A percentile compares a stretch with the other conserved stretches of the same genome.
These are phyloP conservation scores for Asteroscopus sphinx DNA, from an alignment of 2,888 invertebrate genomes.

Conservation along the genomic window DNA sequence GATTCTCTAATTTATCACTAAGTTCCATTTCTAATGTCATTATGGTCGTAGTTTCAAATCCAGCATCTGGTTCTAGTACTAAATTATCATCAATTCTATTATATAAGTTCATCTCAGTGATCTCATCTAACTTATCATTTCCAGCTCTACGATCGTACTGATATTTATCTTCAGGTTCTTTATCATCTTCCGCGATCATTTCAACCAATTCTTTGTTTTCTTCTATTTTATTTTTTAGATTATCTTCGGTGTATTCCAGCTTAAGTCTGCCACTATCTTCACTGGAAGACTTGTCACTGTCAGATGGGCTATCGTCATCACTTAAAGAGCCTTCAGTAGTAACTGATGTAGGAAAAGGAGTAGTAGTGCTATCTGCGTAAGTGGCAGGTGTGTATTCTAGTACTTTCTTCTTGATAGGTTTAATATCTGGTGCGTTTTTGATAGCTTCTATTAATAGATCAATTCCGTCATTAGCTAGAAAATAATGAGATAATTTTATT, in stretches of 20 bases:
- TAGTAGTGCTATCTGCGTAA: constrained; percentile 9
- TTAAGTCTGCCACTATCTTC: constrained; percentile 35
- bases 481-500: constrained; percentile 13
- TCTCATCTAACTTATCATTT: constrained; percentile 19
- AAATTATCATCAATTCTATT: constrained; percentile 16
- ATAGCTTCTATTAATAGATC: constrained; percentile 81
- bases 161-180: constrained; percentile 48
- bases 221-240: constrained; percentile 7
- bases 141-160: constrained; percentile 50
- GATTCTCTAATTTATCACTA: constrained; percentile 12
- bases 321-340: constrained; percentile 5
- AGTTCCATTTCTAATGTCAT: constrained; percentile 17
- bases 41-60: constrained; percentile 16
- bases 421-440: constrained; percentile 79
- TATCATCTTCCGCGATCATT: constrained; percentile 39
- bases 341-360: background rate
- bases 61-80: constrained; percentile 11
- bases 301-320: constrained; percentile 23
- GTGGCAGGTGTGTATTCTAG: constrained; percentile 42
- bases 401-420: constrained; percentile 68
- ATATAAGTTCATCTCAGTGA: constrained; percentile 21
- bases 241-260: constrained; percentile 21
- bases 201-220: constrained; percentile 39
- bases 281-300: constrained; percentile 23
- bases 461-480: constrained; percentile 79